Percentiles rank a stretch among this genome's conserved stretches.
These are phyloP conservation scores for Himalopsyche japonica DNA, from an alignment of 2,888 invertebrate species.

Conservation along the genomic window DNA sequence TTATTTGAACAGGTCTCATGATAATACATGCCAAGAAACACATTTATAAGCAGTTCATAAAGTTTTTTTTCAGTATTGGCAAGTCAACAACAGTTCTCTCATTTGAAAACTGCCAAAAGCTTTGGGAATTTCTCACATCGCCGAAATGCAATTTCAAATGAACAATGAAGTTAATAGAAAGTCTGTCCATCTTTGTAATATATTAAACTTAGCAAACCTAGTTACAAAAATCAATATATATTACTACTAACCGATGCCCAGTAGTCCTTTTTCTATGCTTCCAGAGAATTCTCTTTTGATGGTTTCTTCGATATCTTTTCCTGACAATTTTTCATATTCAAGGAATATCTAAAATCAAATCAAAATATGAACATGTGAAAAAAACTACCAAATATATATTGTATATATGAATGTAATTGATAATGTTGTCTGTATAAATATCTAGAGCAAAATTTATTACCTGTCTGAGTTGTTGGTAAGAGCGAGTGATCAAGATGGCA, in stretches of 20 bases:
- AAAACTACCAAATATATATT: not conserved
- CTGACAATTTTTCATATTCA: conserved; percentile 80
- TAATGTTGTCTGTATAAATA: not conserved
- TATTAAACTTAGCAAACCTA: too few relatives aligned
- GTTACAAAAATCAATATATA: not conserved
- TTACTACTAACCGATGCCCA: conserved; percentile 78
- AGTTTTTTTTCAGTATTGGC: too few relatives aligned
- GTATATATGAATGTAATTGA: not conserved
- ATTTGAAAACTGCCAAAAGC: too few relatives aligned
- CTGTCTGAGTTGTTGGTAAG: conserved; percentile 85
- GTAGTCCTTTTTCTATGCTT: conserved; percentile 80
- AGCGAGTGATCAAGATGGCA: conserved; percentile 81
- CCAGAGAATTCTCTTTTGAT: conserved; percentile 91
- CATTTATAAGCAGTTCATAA: too few relatives aligned
- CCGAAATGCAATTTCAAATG: too few relatives aligned
- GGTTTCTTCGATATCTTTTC: conserved; percentile 81
- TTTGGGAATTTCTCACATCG: too few relatives aligned
- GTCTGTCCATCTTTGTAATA: too few relatives aligned
- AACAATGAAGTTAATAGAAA: too few relatives aligned
- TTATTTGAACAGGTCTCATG: too few relatives aligned
- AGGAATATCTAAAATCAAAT: conserved; percentile 66
- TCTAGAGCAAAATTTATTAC: conserved; percentile 44
- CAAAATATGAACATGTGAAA: conserved; percentile 62
- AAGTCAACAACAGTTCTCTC: too few relatives aligned
- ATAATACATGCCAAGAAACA: too few relatives aligned